Base-by-base conservation (phyloP, 1,140 invertebrate genomes). In the Cydia amplana region DNA sequence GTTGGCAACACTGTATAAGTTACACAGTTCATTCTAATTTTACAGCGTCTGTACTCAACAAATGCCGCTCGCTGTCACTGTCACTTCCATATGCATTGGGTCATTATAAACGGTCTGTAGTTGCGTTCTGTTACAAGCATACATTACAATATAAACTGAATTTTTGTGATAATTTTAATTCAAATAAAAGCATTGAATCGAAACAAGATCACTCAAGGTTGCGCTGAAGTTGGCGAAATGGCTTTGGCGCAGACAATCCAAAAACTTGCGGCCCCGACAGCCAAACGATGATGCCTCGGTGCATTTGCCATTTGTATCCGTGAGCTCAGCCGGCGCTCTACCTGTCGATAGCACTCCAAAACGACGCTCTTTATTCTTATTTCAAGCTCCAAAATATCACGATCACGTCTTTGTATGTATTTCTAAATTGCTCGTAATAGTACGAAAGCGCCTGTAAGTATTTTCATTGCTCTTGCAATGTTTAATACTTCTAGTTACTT, bases 301-400 rank as follows among this genome's bases (percentile, higher is more conserved):
- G 73, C 76, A 77, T 77, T 77, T 77, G 76, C 73, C 65, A 75
- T 77, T 77, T 74, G 74, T 40, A 67, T 74, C 51, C 0, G 64
- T 25, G 43, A 51, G 72, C 46, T 73, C 46, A 73, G 72, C 72
- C 72, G 65, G 67, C 67, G 64, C 64, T 67, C 9, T 40, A 70
- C 73, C 77, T 77, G 67, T 73, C 77, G 51, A 72, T 43, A 64
- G 46, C 74, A 55, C 46, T 55, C 67, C 64, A 36, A 10, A 12
- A 23, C 32, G 65, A 70, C 1, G 7, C 23, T 36, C 7, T 36
- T 70, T 70, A 18, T 70, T 43, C 32, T 70, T 36, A 18, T 70
- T 70, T 18, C 65, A 70, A 16, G 28, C 28, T 70, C n/a, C 32
- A 28, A 3, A 70, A 70, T 60, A 60, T 23, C 55, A 60, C n/a